Base-by-base conservation (phyloP, 92 coral and sea anemone genomes). In the Anthopleura xanthogrammica region DNA sequence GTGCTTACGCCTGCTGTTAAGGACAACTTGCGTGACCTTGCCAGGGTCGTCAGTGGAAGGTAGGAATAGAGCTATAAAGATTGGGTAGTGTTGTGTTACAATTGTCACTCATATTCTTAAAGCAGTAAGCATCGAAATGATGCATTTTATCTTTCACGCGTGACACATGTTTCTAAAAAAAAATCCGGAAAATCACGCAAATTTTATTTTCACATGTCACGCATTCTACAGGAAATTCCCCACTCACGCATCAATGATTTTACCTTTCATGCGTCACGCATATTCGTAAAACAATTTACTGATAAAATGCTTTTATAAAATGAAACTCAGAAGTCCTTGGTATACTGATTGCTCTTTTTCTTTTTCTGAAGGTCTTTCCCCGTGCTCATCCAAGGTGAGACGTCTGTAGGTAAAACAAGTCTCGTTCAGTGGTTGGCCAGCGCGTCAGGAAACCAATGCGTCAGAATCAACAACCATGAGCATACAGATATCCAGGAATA, bases 401-500 rank as follows among this genome's bases (percentile, higher is more conserved):
- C 99, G 8, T 96, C 99, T n/a, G 99, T 96, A 60, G 99, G 99
- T 68, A 96, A 96, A 84, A 96, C 99, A 50, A 96, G 99, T 66
- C 89, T 96, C 40, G 91, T 96, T 76, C 95, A 92, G 78, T 96
- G 99, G 99, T 82, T 96, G 80, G 97, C 99, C 3, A 95, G 88
- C 42, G 92, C 97, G 40, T 89, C 98, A 42, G 99, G 99, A 1
- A 96, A 96, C 72, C 94, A 86, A 57, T 94, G 98, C 74, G 98
- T 96, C 22, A 85, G 99, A 54, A 96, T 96, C 20, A 96, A 96
- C 82, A 96, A 96, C 86, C 99, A 96, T 22, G 99, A 96, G 16
- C 99, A 96, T 80, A 96, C 98, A n/a, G 99, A 96, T 71, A 96
- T 96, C 41, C 98, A 96, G 87, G 99, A 96, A 72, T 96, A 96